Evolutionary conservation across 2,797 vertebrate species (phyloP).

Genomic region (Nyctalus aviator): DNA sequence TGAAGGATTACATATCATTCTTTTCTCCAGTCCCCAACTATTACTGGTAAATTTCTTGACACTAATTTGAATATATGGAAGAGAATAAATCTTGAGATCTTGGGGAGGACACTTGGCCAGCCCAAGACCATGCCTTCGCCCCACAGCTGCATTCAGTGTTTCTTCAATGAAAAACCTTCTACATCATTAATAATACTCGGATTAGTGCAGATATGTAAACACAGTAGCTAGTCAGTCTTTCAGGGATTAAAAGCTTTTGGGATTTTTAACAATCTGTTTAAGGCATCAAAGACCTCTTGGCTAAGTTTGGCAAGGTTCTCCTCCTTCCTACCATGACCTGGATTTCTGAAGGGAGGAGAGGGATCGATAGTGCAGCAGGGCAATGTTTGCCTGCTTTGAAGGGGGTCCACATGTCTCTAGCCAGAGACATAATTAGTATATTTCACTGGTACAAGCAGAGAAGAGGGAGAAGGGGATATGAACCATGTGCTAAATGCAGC

Average conservation of each 20-base stretch:
- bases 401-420: slow-evolving; percentile 71
- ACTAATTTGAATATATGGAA: not conserved
- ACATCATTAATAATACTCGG: not conserved
- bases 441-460: not conserved
- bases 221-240: not conserved
- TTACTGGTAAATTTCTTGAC: not conserved
- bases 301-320: slow-evolving; percentile 30
- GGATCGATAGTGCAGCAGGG: not conserved
- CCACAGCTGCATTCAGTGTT: not conserved
- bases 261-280: slow-evolving; percentile 44
- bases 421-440: slow-evolving; percentile 82
- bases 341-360: slow-evolving; percentile 70
- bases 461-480: not conserved
- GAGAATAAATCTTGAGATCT: not conserved
- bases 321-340: slow-evolving; percentile 63
- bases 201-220: not conserved
- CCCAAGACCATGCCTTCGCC: not conserved
- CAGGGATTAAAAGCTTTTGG: slow-evolving; percentile 65
- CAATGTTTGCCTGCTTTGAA: slow-evolving; percentile 76
- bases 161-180: not conserved
- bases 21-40: not conserved
- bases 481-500: not conserved
- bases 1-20: not conserved
- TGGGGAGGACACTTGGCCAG: not conserved
- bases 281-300: slow-evolving; percentile 37